Conservation (phyloP, 2,888 invertebrate genomes). For the Pseudeuparius sepicola region DNA sequence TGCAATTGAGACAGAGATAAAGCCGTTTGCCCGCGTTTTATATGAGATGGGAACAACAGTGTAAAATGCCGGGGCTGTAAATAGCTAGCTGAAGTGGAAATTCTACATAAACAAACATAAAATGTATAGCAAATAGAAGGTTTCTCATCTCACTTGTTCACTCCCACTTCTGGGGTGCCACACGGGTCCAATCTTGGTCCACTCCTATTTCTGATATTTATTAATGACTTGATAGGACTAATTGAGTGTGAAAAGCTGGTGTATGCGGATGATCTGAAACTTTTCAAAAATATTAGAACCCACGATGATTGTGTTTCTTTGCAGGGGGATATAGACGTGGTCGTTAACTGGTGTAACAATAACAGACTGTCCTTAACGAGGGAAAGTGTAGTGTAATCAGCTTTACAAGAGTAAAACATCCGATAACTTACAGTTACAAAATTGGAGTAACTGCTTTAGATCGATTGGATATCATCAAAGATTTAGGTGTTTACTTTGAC, state of each 20-base stretch:
- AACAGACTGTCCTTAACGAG: no score
- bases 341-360: not conserved
- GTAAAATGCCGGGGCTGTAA: no score
- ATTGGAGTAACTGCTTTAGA: not conserved
- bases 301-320: slow-evolving; percentile 1
- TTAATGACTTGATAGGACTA: no score
- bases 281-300: not conserved
- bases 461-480: not conserved
- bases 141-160: no score
- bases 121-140: no score
- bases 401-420: not conserved
- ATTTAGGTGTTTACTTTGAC: slow-evolving; percentile 1
- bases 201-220: not conserved
- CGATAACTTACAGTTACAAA: not conserved
- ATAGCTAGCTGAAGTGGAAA: no score
- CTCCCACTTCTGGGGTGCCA: slow-evolving; percentile 1
- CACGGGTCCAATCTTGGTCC: slow-evolving; percentile 1
- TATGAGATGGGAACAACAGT: no score
- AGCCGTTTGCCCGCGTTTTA: no score
- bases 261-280: slow-evolving; percentile 1
- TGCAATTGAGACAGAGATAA: no score
- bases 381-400: not conserved
- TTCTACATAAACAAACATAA: no score
- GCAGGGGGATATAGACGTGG: not conserved
- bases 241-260: no score